phyloP scores from a whole-genome alignment of 2,888 invertebrate species.

The Ornithoptera priamus region DNA sequence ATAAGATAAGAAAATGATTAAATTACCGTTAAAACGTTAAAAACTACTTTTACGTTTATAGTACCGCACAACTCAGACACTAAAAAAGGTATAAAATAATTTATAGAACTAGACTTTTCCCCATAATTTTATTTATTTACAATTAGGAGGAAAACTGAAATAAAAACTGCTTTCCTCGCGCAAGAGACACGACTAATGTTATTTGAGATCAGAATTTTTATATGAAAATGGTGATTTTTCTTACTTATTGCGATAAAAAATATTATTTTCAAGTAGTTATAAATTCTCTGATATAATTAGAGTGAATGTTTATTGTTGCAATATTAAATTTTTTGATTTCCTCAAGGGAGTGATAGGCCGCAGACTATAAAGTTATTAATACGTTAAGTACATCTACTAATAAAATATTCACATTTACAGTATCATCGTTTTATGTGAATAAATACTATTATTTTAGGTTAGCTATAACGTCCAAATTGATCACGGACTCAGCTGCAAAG shows the following conservation, averaged over 20 bases:
- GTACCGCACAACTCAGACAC: not conserved
- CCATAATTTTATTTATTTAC: not conserved
- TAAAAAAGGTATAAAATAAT: not conserved
- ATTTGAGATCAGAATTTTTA: not conserved
- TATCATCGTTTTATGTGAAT: not conserved
- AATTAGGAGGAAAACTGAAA: not conserved
- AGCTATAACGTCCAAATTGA: constrained; percentile 1
- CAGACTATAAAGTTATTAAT: too few species aligned
- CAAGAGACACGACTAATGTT: not conserved
- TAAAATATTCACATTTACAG: too few species aligned
- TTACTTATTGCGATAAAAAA: not conserved
- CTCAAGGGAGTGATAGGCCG: too few species aligned
- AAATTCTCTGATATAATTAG: too few species aligned
- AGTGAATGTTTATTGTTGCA: too few species aligned
- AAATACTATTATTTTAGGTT: not conserved
- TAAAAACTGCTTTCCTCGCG: not conserved
- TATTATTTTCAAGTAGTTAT: not conserved
- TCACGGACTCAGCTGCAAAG: constrained; percentile 11
- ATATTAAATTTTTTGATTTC: too few species aligned
- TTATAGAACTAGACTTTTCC: not conserved
- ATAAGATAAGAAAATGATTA: not conserved
- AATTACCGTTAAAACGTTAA: not conserved
- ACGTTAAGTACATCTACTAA: too few species aligned
- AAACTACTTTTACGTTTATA: not conserved
- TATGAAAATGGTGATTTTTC: not conserved